Base-by-base conservation (phyloP, 2,797 vertebrate species). In the Danio aesculapii region DNA sequence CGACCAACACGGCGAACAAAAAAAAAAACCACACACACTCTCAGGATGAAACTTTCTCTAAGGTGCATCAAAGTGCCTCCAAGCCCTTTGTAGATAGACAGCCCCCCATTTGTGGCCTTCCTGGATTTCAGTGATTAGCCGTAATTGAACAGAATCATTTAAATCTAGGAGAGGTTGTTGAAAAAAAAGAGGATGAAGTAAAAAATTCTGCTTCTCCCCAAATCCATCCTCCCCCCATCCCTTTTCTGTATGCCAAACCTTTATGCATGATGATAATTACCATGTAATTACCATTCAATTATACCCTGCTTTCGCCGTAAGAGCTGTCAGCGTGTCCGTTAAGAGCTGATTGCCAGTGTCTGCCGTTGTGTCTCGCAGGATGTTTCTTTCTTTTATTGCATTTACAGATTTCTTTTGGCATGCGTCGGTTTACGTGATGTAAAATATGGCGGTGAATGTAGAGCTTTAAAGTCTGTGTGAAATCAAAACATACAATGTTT, bases 241-340 rank as follows among this genome's bases (percentile, higher is more conserved):
- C 84, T 84, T 78, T 87, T 84, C 79, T 75, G 76, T 85, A 82
- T 81, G 77, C 82, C 79, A 85, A 85, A 85, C 82, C 84, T 84
- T 84, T 81, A 77, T 82, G 75, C 81, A 80, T 87, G 83, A 87
- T 85, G 83, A 85, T 87, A 85, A 87, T 87, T 83, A 77, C 73
- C 71, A 70, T 85, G 79, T 84, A 87, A 87, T 87, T 81, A 82
- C 81, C 82, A 83, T 82, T 81, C 71, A 81, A 75, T 81, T 81
- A 81, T 67, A 67, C 77, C 68, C 68, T 72, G 69, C 69, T 80
- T 59, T 72, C 79, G 21, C 79, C 52, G 52, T 74, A 67, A 75
- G 71, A 81, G 61, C 78, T 81, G 78, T 81, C 78, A 66, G 70
- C 41, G 50, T 72, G 70, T 80, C 61, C 69, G 50, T 57, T 55